Evolutionary conservation across 2,888 invertebrate species (phyloP), one percentile per base, ranked within the genome.

Genomic region (Neoaliturus tenellus): DNA sequence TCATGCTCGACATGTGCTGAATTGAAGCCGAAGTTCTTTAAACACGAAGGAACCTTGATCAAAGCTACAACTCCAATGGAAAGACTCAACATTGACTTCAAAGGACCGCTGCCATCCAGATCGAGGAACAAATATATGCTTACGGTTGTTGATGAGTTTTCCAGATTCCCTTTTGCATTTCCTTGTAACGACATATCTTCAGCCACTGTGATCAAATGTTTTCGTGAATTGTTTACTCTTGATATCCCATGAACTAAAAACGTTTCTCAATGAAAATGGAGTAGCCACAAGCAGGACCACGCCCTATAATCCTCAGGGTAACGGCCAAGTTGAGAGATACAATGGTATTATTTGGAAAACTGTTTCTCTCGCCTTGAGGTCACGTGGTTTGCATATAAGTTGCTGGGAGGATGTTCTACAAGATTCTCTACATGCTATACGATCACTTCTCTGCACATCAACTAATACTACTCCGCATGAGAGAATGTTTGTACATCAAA

Each of bases 401-500:
- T 35, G 80, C 31, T 85, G 83, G 85, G 85, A 80, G 62, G 23
- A n/a, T 8, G 48, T 41, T 4, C 23, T 23, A 8, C 28, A 14
- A 28, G 67, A 67, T 8, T 4, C 67, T 23, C 31, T 67, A 6
- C 31, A 67, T 17, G 23, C 67, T 14, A 67, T 67, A 28, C 23
- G 67, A 10, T 67, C 67, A 8, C 67, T 67, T 4, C 67, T 67
- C 8, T 67, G 67, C 28, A 67, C 67, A 23, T 23, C 87, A 25
- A 87, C 84, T 8, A 87, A 87, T 67, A n/a, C 25, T 5, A 86
- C 86, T 3, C 86, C 86, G 14, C 85, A 86, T 81, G 84, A 86
- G 20, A 48, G 86, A 25, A 81, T 86, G 81, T 86, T 85, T 81
- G 69, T 78, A 8, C 55, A 67, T 35, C 6, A 23, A 6, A 14